Evolutionary conservation across 2,888 invertebrate genomes (phyloP).

Genomic region (Dolichomitus sp.): DNA sequence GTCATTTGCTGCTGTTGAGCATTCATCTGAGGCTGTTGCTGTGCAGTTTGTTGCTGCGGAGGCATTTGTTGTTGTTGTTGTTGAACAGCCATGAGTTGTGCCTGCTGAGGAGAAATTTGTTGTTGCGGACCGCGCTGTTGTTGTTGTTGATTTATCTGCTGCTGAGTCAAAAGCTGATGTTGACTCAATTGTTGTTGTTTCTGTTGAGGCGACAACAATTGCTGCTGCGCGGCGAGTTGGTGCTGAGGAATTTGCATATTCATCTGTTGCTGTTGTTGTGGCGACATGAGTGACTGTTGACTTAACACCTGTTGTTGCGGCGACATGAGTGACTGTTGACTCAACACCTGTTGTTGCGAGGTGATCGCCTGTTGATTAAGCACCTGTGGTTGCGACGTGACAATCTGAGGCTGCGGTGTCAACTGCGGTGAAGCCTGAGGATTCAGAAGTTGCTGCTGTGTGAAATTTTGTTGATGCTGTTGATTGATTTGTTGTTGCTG

Average conservation of each 20-base stretch:
- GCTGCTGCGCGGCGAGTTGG: constrained; percentile 68
- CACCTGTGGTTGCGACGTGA: constrained; percentile 72
- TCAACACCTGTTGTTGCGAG: constrained; percentile 72
- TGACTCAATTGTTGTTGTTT: constrained; percentile 77
- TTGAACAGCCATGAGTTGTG: constrained; percentile 89
- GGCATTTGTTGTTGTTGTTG: constrained; percentile 79
- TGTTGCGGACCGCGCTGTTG: constrained; percentile 86
- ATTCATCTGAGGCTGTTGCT: constrained; percentile 76
- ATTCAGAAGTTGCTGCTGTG: constrained; percentile 75
- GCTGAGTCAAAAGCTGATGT: constrained; percentile 73
- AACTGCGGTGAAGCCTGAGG: constrained; percentile 70
- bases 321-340: constrained; percentile 67
- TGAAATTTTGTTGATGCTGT: constrained; percentile 82
- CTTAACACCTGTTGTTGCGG: constrained; percentile 70
- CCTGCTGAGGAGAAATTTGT: constrained; percentile 87
- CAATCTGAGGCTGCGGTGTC: constrained; percentile 69
- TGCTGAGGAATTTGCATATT: constrained; percentile 66
- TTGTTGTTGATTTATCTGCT: constrained; percentile 81
- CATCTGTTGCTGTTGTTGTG: constrained; percentile 69
- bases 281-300: constrained; percentile 67
- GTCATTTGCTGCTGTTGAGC: constrained; percentile 77
- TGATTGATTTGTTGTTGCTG: constrained; percentile 86
- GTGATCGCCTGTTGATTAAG: constrained; percentile 73
- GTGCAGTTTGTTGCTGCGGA: constrained; percentile 86
- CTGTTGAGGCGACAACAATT: constrained; percentile 70